Base-by-base conservation (phyloP, 2,888 invertebrate genomes). In the Patella ulyssiponensis region DNA sequence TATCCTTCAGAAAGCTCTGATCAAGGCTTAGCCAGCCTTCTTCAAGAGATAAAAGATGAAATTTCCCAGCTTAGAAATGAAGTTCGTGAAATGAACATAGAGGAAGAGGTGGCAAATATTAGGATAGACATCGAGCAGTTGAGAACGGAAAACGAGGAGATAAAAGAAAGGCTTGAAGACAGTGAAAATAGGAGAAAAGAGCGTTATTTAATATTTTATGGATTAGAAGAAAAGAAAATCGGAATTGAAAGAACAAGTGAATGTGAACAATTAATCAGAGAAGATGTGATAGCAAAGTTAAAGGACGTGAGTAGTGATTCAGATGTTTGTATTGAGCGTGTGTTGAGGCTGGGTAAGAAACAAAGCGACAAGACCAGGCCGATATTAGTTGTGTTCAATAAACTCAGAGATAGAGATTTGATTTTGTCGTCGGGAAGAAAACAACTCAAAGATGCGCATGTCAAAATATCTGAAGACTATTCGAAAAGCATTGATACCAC, bases 381-480 rank as follows among this genome's bases (percentile, higher is more conserved):
- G 9, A 58, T 58, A 7, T 58, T 58, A 58, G 58, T 58, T 58
- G 58, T 58, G 17, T 58, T 9, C 58, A 58, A 58, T 58, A 58
- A 20, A 20, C 58, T 58, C 20, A 58, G 20, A 20, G 58, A 58
- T 20, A 58, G 58, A 58, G 58, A 58, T 58, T n/a, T n/a, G 17
- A 58, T 58, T n/a, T 58, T 58, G 20, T 17, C 17, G 20, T 17
- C 58, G 58, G 20, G 20, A 20, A 17, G 58, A 58, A 58, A 58
- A 20, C 20, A n/a, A 17, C 17, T 17, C 17, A 20, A 20, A 20
- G 17, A 17, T 4, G 17, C 58, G 17, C n/a, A 58, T 17, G 17
- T 58, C 17, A 58, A 58, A 58, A 20, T 58, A 17, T 12, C 58
- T n/a, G 75, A 75, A 51, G 69, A 75, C n/a, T 73, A 53, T 54